Evolutionary conservation across 2,113 vertebrate species (phyloP).

Genomic region (Melanerpes formicivorus): DNA sequence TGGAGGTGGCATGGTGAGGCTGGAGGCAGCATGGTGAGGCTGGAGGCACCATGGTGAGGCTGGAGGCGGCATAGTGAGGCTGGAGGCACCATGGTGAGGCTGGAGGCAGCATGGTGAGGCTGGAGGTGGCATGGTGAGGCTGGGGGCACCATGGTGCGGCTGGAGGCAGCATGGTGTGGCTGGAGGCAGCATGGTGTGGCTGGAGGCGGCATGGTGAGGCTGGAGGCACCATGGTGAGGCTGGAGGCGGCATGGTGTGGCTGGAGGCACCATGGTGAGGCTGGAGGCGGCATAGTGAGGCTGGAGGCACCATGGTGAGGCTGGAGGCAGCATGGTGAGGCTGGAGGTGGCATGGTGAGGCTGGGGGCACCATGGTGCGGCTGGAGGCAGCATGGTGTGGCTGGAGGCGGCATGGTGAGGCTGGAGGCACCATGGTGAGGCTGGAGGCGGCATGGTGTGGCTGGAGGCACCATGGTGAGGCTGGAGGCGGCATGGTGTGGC

Average conservation of each 20-base stretch:
- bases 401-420: fast-evolving
- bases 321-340: fast-evolving
- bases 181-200: fast-evolving
- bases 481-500: fast-evolving
- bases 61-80: fast-evolving
- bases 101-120: fast-evolving
- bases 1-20: fast-evolving
- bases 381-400: fast-evolving
- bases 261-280: fast-evolving
- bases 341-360: fast-evolving
- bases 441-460: fast-evolving
- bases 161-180: fast-evolving
- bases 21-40: fast-evolving
- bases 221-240: too few species aligned
- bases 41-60: fast-evolving
- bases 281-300: too few species aligned
- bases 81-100: fast-evolving
- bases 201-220: fast-evolving
- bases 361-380: fast-evolving
- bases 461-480: fast-evolving
- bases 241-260: fast-evolving
- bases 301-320: fast-evolving
- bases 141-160: fast-evolving
- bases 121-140: fast-evolving
- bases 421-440: too few species aligned